Base-by-base conservation (phyloP, 2,113 vertebrate species). In the Connochaetes taurinus region DNA sequence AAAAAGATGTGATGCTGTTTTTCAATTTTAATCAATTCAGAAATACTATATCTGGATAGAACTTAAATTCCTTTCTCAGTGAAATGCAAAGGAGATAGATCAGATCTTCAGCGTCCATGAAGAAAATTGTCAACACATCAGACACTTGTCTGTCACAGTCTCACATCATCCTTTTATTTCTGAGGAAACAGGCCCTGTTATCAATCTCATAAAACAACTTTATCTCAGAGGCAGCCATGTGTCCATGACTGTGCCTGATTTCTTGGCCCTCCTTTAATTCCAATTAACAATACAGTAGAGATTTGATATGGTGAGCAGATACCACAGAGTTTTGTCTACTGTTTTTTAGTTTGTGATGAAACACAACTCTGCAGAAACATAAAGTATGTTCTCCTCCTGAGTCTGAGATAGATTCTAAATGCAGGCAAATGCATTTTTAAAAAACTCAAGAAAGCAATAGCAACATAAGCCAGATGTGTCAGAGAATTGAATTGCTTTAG, bases 281-380 rank as follows among this genome's bases (percentile, higher is more conserved):
- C 40, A 83, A 78, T 40, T 19, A 29, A 82, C 87, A 52, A 27
- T n/a, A 76, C 15, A 25, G 27, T 12, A 0, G 64, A 67, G 53
- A 85, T 91, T 16, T 87, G 94, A 94, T 86, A 86, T 36, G 29
- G 52, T 27, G 52, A 76, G 74, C 60, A 80, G 57, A 81, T 62
- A 80, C 92, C 86, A 62, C 76, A 31, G 92, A 94, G 91, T 62
- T 87, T 91, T 94, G 80, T 81, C 95, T 97, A 21, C 52, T 58
- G 23, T 89, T 91, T 97, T 98, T 97, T 97, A 94, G 91, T 90
- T 89, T 97, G 57, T 96, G 86, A 84, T 97, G 85, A 97, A 93
- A 96, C 96, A 95, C 40, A 95, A 45, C 43, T 90, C 95, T 62
- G 60, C 60, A 84, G 87, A 96, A 96, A 91, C 96, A 87, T 95